A percentile compares a stretch with the other conserved stretches of the same genome.
Conservation (phyloP, 1,140 invertebrate genomes). For the Achatina immaculata region DNA sequence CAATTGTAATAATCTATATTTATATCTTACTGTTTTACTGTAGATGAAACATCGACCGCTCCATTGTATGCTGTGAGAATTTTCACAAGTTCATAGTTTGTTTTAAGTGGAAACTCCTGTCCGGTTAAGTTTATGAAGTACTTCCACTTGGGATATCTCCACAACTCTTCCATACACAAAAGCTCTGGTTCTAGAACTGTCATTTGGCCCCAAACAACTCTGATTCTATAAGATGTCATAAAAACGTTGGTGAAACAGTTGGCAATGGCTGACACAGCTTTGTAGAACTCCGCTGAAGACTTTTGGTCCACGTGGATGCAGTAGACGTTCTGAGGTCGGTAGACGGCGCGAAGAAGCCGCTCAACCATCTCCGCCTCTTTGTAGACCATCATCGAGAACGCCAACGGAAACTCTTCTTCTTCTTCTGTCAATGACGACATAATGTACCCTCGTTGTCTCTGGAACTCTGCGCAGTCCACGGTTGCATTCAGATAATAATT, state of each 20-base stretch:
- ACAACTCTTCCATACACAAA: conserved; percentile 50
- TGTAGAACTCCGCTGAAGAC: conserved; percentile 16
- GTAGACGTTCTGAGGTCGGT: conserved; percentile 55
- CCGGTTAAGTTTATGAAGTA: conserved; percentile 61
- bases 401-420: conserved; percentile 50
- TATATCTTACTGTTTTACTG: conserved; percentile 34
- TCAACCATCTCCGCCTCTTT: conserved; percentile 45
- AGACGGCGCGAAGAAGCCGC: conserved; percentile 47
- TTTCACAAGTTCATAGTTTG: conserved; percentile 56
- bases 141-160: conserved; percentile 49
- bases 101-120: conserved; percentile 61
- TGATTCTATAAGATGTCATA: conserved; percentile 42
- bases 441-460: background rate
- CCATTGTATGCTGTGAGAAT: too few species aligned
- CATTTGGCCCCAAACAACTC: conserved; percentile 48
- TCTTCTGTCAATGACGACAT: background rate
- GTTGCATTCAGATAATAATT: background rate
- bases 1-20: too few species aligned
- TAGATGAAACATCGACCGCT: conserved; percentile 43
- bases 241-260: conserved; percentile 64
- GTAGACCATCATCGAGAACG: conserved; percentile 47
- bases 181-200: conserved; percentile 52
- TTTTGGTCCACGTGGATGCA: conserved; percentile 55
- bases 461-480: background rate
- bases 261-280: conserved; percentile 50